Conservation (phyloP, 2,797 vertebrate species). For the Chelon labrosus region DNA sequence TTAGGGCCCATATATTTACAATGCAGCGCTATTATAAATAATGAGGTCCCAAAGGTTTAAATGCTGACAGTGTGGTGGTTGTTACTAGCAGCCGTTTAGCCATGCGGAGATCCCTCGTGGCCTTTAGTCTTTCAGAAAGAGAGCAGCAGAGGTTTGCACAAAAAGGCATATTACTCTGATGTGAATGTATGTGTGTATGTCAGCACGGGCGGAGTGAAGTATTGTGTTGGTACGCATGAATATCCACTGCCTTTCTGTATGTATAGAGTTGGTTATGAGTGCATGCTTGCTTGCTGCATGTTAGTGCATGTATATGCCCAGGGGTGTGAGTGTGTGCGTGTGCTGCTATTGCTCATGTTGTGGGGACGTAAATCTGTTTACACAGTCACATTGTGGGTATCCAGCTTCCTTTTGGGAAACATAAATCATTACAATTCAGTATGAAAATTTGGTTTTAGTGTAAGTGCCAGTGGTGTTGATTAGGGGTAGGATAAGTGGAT, state of each 20-base stretch:
- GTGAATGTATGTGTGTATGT: constrained; percentile 14
- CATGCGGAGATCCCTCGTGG: constrained; percentile 52
- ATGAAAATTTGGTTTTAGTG: not conserved
- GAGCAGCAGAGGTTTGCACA: not conserved
- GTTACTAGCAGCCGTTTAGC: constrained; percentile 66
- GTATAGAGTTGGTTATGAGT: not conserved
- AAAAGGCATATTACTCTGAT: constrained; percentile 26
- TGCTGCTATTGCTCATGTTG: not conserved
- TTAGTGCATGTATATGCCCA: constrained; percentile 7
- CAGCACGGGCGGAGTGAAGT: not conserved
- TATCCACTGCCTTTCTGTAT: not conserved
- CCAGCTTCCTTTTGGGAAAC: not conserved
- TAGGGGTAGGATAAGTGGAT: not conserved
- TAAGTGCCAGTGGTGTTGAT: not conserved
- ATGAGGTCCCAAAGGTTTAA: constrained; percentile 78
- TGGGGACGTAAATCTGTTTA: constrained; percentile 8
- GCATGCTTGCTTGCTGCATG: not conserved
- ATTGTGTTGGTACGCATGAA: not conserved
- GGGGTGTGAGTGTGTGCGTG: constrained; percentile 13
- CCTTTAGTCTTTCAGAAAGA: constrained; percentile 28
- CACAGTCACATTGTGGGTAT: not conserved
- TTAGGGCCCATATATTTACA: constrained; percentile 59
- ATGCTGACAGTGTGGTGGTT: constrained; percentile 65
- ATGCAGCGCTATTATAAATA: constrained; percentile 71
- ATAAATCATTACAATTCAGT: not conserved